These are phyloP conservation scores for Nycteola revayana DNA, from an alignment of 2,888 invertebrate genomes.

Conservation along the genomic window DNA sequence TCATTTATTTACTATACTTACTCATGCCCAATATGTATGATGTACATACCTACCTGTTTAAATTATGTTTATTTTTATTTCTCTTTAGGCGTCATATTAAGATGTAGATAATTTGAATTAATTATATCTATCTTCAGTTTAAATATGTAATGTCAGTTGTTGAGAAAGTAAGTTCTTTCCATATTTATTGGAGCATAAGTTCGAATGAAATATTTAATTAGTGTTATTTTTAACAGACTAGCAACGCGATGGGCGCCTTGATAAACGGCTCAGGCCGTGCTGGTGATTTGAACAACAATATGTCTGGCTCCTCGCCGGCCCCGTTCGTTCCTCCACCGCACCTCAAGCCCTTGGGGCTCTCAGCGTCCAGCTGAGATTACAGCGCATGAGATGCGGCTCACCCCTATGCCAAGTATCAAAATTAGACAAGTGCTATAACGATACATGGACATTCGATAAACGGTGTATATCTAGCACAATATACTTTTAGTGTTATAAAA, in stretches of 20 bases:
- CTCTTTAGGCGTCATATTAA: too few species aligned
- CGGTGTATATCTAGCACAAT: constrained; percentile 14
- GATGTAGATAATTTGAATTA: too few species aligned
- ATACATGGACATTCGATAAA: constrained; percentile 17
- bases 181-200: too few species aligned
- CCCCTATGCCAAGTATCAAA: constrained; percentile 73
- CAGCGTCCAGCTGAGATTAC: constrained; percentile 85
- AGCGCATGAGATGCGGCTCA: constrained; percentile 72
- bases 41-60: too few species aligned
- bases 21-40: too few species aligned
- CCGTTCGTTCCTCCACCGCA: constrained; percentile 76
- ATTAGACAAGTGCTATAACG: constrained; percentile 44
- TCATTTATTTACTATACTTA: too few species aligned
- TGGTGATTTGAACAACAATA: constrained; percentile 87
- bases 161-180: too few species aligned
- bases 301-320: constrained; percentile 80
- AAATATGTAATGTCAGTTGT: too few species aligned
- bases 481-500: constrained; percentile 20
- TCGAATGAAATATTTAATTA: too few species aligned
- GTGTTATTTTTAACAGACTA: constrained; percentile 56
- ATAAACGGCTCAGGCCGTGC: constrained; percentile 81
- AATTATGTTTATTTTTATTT: too few species aligned
- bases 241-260: constrained; percentile 69
- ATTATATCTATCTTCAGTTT: too few species aligned
- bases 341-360: constrained; percentile 82